Conservation (phyloP, 2,797 vertebrate species). For the Labeo calbasu region DNA sequence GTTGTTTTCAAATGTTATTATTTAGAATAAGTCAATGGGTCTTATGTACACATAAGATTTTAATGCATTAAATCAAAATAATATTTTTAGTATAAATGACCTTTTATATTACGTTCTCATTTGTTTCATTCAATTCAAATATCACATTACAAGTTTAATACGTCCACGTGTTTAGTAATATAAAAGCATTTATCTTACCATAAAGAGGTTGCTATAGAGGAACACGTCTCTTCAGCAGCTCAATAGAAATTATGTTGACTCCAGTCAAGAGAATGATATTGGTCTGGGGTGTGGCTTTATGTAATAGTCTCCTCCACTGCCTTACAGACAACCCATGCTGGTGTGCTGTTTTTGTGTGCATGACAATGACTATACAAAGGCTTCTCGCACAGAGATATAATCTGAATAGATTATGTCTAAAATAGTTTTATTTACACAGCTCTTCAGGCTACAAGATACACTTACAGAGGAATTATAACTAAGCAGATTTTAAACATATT, state of each 20-base stretch:
- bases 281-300: neutral
- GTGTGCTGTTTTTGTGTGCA: neutral
- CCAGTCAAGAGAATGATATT: neutral
- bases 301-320: too few relatives aligned
- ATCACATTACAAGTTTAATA: neutral
- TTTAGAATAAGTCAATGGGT: neutral
- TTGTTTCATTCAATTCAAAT: neutral
- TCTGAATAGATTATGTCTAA: conserved; percentile 6
- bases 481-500: conserved; percentile 37
- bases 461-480: neutral
- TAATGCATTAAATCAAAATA: neutral
- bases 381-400: neutral
- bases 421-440: conserved; percentile 24
- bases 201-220: neutral
- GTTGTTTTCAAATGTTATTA: neutral
- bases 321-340: neutral
- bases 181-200: conserved; percentile 2
- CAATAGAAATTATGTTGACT: neutral
- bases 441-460: neutral
- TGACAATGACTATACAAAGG: neutral
- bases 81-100: neutral
- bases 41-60: neutral
- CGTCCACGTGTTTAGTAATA: neutral
- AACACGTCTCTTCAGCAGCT: neutral
- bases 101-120: neutral